These are phyloP conservation scores for Apoderus coryli DNA, from an alignment of 2,888 invertebrate species.

Conservation along the genomic window DNA sequence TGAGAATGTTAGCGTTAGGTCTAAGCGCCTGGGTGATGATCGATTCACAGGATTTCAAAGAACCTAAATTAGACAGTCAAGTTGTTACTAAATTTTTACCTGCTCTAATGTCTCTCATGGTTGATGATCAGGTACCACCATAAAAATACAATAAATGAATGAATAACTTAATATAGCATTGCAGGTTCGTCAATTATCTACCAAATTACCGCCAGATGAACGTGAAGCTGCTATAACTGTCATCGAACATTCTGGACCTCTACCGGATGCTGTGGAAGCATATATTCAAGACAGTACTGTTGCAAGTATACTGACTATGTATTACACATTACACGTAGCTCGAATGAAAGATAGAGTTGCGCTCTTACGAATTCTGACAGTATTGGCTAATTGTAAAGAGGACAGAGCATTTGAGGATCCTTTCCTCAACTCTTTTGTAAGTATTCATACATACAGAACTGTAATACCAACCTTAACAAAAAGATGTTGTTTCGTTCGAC, in stretches of 20 bases:
- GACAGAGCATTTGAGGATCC: slow-evolving; percentile 91
- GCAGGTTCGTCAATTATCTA: slow-evolving; percentile 54
- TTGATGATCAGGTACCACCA: slow-evolving; percentile 68
- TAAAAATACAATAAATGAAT: too few relatives aligned
- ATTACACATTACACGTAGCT: slow-evolving; percentile 82
- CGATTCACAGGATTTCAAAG: slow-evolving; percentile 87
- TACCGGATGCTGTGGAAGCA: slow-evolving; percentile 85
- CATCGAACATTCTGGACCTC: slow-evolving; percentile 86
- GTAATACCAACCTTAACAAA: too few relatives aligned
- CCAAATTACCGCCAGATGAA: slow-evolving; percentile 83
- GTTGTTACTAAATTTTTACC: slow-evolving; percentile 91
- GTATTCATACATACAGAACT: slow-evolving; percentile 10
- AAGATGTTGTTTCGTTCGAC: too few relatives aligned
- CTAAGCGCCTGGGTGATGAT: slow-evolving; percentile 96
- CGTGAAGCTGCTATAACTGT: slow-evolving; percentile 84
- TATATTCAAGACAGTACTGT: slow-evolving; percentile 85
- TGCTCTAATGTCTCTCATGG: slow-evolving; percentile 86
- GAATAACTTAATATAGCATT: too few relatives aligned
- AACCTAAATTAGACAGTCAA: slow-evolving; percentile 85
- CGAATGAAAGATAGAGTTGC: slow-evolving; percentile 68
- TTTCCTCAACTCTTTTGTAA: slow-evolving; percentile 78
- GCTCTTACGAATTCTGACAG: slow-evolving; percentile 73
- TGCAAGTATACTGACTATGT: slow-evolving; percentile 87
- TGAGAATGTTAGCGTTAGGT: slow-evolving; percentile 86
- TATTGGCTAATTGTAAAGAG: slow-evolving; percentile 79